Percentiles rank a stretch among this genome's conserved stretches.
phyloP scores from a whole-genome alignment of 2,797 vertebrate genomes.

The Kryptopterus vitreolus region DNA sequence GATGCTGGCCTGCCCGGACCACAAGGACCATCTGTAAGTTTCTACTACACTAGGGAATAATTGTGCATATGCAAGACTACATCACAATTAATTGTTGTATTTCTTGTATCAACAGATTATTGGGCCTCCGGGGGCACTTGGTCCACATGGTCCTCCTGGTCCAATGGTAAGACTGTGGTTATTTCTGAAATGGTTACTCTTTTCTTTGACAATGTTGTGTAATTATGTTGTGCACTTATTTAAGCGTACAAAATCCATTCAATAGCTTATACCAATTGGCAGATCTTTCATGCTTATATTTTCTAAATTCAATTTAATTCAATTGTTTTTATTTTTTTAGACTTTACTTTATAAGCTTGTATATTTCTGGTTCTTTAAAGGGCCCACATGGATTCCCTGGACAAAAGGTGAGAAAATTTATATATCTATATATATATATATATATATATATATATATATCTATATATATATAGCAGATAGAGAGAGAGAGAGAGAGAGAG shows the following conservation, averaged over 20 bases:
- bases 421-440: too few species aligned
- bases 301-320: too few species aligned
- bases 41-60: not conserved
- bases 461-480: too few species aligned
- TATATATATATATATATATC: too few species aligned
- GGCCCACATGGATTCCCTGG: constrained; percentile 96
- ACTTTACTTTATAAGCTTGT: not conserved
- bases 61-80: not conserved
- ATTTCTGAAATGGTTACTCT: not conserved
- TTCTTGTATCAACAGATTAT: constrained; percentile 80
- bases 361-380: constrained; percentile 71
- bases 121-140: constrained; percentile 86
- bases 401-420: constrained; percentile 95
- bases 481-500: too few species aligned
- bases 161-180: constrained; percentile 87
- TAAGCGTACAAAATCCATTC: constrained; percentile 9
- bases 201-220: not conserved
- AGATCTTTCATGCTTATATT: not conserved
- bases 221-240: not conserved
- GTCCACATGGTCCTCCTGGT: constrained; percentile 92
- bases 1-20: constrained; percentile 86
- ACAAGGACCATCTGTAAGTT: constrained; percentile 92
- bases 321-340: too few species aligned
- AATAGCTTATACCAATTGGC: not conserved
- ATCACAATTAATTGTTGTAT: constrained; percentile 12